Evolutionary conservation across 2,797 vertebrate species (phyloP).

Genomic region (Alcedo atthis): DNA sequence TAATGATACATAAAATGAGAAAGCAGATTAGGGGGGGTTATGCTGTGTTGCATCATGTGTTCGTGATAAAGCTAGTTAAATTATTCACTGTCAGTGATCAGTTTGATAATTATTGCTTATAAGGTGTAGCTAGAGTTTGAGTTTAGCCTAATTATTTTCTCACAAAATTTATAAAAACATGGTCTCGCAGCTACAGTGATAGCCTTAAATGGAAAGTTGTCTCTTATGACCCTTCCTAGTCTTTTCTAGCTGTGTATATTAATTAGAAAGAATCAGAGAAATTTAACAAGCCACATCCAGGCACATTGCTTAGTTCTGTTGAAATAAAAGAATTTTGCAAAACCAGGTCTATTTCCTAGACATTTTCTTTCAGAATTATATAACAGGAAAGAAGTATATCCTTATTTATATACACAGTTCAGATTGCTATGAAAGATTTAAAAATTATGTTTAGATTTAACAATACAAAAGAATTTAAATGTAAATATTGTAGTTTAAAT

Average conservation of each 20-base stretch:
- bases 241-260: not conserved
- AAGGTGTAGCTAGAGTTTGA: not conserved
- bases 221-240: not conserved
- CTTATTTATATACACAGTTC: not conserved
- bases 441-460: not conserved
- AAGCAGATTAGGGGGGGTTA: not conserved
- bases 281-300: not conserved
- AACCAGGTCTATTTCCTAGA: not conserved
- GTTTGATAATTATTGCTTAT: not conserved
- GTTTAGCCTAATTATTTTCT: not conserved
- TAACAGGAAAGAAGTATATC: not conserved
- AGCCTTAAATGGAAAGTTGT: not conserved
- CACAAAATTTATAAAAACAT: not conserved
- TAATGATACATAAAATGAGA: constrained; percentile 28
- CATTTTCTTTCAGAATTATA: not conserved
- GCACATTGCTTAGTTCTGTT: not conserved
- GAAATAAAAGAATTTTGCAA: not conserved
- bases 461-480: not conserved
- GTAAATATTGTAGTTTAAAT: not conserved
- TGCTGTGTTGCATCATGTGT: not conserved
- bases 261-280: not conserved
- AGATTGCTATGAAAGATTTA: not conserved
- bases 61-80: not conserved
- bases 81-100: constrained; percentile 11
- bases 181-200: not conserved